Base-by-base conservation (phyloP, 1,140 invertebrate genomes). In the Drosophila lacertosa region DNA sequence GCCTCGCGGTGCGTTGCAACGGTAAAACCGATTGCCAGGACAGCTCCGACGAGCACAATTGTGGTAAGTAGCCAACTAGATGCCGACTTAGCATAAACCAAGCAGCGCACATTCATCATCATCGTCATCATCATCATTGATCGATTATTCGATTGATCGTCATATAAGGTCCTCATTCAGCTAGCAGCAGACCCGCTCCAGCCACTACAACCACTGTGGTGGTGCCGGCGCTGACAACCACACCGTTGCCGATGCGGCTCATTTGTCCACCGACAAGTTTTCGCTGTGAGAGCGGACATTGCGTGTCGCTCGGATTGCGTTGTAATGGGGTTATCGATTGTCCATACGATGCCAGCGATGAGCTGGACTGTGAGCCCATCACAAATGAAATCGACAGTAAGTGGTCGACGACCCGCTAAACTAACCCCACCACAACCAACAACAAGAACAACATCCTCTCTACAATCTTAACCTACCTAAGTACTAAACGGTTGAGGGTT, bases 31-130 rank as follows among this genome's bases (percentile, higher is more conserved):
- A 97, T 77, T 97, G 96, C 89, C 77, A 79, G n/a, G 95, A 96
- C 81, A 92, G 93, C 55, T 94, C 94, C 32, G 96, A 97, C 92
- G 96, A 97, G 92, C 91, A 90, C 33, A 92, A 93, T 86, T 95
- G 94, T 89, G 89, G 93, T 94, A 92, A 92, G 93, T 93, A 83
- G 54, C 29, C 24, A 35, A 9, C 35, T 11, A 9, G 4, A 3
- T 1, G 9, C 9, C 13, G 13, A n/a, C 44, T 47, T 47, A 29
- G 44, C 13, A 22, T 29, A 47, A 10, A 26, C 6, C 9, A 22
- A 40, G 13, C 60, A 37, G 13, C 7, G 45, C 11, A 15, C 37
- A 20, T 13, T 44, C 42, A 60, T 44, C 44, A 64, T 44, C 37
- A 13, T 26, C 11, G 45, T 37, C 64, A 48, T 45, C 48, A 55